Evolutionary conservation across 2,888 invertebrate species (phyloP).

Genomic region (Plagiodera versicolora): DNA sequence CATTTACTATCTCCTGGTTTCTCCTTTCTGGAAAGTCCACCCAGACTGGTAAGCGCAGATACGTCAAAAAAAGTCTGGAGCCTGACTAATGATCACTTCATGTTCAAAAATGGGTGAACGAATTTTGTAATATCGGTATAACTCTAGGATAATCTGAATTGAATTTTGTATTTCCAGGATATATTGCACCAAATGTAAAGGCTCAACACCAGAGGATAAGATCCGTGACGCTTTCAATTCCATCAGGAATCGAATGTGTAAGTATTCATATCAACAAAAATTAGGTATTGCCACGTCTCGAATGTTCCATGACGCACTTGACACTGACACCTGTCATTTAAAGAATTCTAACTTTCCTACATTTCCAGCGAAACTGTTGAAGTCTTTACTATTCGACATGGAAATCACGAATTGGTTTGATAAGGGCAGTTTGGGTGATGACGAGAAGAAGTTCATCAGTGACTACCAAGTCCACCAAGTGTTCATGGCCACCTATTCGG

Average conservation of each 20-base stretch:
- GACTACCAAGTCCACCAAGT: conserved; percentile 54
- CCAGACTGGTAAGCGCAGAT: conserved; percentile 72
- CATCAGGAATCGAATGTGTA: conserved; percentile 30
- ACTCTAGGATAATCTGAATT: too few species aligned
- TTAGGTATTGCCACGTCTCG: not conserved
- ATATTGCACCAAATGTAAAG: conserved; percentile 57
- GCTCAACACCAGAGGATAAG: conserved; percentile 36
- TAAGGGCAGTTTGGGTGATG: conserved; percentile 32
- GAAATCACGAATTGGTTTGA: conserved; percentile 47
- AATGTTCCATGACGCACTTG: too few species aligned
- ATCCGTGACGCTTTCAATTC: conserved; percentile 31
- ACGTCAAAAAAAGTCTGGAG: too few species aligned
- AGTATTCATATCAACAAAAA: conserved; percentile 4
- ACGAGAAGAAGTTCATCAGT: conserved; percentile 24
- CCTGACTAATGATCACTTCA: too few species aligned
- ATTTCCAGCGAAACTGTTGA: conserved; percentile 25
- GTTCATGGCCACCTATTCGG: conserved; percentile 87
- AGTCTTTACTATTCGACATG: conserved; percentile 44
- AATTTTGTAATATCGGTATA: not conserved
- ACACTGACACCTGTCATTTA: too few species aligned
- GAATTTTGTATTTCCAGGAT: conserved; percentile 59
- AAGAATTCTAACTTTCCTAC: too few species aligned
- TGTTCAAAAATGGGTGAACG: too few species aligned
- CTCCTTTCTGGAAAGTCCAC: conserved; percentile 77
- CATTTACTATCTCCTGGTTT: conserved; percentile 16